phyloP scores from a whole-genome alignment of 2,797 vertebrate species.

The Alca torda region DNA sequence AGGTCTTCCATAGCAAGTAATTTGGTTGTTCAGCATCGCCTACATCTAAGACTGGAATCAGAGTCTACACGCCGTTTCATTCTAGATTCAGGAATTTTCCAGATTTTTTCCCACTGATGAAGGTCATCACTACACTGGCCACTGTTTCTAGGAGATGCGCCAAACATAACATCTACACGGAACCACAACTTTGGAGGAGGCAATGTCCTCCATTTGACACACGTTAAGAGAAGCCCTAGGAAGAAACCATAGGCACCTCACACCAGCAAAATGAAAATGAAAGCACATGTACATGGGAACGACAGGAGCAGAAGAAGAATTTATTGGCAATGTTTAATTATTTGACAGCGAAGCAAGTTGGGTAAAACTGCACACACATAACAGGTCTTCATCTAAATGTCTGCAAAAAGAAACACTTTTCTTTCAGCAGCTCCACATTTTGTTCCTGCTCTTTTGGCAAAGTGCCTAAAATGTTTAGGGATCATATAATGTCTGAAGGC shows the following conservation, averaged over 20 bases:
- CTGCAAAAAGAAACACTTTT: not conserved
- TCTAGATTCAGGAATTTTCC: not conserved
- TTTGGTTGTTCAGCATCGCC: not conserved
- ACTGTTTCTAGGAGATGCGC: not conserved
- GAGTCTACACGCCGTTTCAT: not conserved
- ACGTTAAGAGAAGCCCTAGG: not conserved
- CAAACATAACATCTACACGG: accelerated
- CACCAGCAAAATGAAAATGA: not conserved
- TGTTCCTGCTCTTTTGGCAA: not conserved
- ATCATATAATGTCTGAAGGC: not conserved
- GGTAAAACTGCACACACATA: not conserved
- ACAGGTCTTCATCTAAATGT: not conserved
- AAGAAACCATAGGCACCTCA: not conserved
- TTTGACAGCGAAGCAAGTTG: not conserved
- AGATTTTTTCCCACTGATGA: not conserved
- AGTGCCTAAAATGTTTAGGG: not conserved
- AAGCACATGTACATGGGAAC: accelerated
- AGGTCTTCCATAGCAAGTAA: not conserved
- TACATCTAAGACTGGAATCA: not conserved
- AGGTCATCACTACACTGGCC: not conserved
- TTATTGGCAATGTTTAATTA: not conserved
- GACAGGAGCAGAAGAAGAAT: not conserved
- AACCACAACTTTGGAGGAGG: not conserved
- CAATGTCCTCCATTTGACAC: not conserved
- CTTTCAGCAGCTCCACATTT: not conserved